Base-by-base conservation (phyloP, 2,113 vertebrate genomes). In the Uria lomvia region DNA sequence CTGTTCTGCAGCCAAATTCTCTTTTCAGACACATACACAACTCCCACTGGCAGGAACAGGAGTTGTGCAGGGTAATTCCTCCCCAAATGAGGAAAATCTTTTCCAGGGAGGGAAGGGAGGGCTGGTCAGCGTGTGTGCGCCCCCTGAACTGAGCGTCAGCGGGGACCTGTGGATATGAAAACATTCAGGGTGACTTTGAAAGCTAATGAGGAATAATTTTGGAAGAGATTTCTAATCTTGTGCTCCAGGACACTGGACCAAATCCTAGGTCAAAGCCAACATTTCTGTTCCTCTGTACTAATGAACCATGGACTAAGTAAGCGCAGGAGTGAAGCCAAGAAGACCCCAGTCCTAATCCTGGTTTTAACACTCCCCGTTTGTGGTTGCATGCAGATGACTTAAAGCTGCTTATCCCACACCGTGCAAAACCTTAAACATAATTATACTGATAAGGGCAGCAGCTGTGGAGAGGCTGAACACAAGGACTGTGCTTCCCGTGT, bases 1-100 rank as follows among this genome's bases (percentile, higher is more conserved):
- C 91, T 91, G 90, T 83, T 97, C 86, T 45, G 77, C 95, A 97
- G 95, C 96, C 97, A 97, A 96, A 94, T 96, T 91, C 85, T 81
- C 86, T 70, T 95, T 86, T 92, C 74, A 92, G 89, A 55, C 21
- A 5, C 91, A 90, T 15, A 91, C 87, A 79, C 90, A 95, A 34
- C 89, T 97, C 89, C 85, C 91, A 82, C 88, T 92, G 87, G 91
- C 89, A 87, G 95, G 76, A 92, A 71, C 26, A 9, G 81, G 85
- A 79, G 56, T 12, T 62, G 75, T 93, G 88, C 81, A 56, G 88
- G 38, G 27, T 10, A 81, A 84, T 49, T 49, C 47, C 47, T 49
- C 86, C 74, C 78, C 72, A 67, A 45, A 92, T 5, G 52, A 81
- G 56, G 76, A 38, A 49, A 74, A 90, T 24, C 67, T 68, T 87